Evolutionary conservation across 1,140 invertebrate genomes (phyloP), one percentile per base, ranked within the genome.

Genomic region (Leptinotarsa lineolata): DNA sequence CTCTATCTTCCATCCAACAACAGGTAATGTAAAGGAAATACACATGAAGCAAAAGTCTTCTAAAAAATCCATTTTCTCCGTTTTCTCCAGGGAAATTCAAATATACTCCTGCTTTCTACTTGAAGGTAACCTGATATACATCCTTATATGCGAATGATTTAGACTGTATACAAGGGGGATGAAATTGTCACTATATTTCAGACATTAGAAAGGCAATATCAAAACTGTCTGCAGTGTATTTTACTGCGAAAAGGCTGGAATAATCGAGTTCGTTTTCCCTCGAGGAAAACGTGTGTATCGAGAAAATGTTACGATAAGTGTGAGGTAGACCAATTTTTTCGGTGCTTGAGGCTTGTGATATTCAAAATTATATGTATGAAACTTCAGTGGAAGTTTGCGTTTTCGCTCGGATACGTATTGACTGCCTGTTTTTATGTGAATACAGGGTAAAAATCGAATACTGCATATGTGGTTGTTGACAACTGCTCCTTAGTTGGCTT

Each of bases 181-280:
- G 77, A 79, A 80, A 80, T 80, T 80, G 79, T 80, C 79, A 76
- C 76, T 74, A 79, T 78, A 79, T 78, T 77, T 80, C 73, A 79
- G 77, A 75, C 76, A 79, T 80, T 80, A 80, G 74, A 79, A 79
- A 77, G 71, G 74, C 74, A 77, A 80, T 80, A 77, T 77, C 76
- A 77, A 79, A 79, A 79, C 77, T 77, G 78, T 78, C 77, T 78
- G 64, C 78, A 75, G 58, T 70, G 72, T 79, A 77, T 79, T 79
- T 76, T 74, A 68, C 76, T 67, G 58, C 64, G 20, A 46, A 77
- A 72, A 69, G 70, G 64, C 70, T 65, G 72, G 74, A 77, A 76
- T 77, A 77, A 79, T 79, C 72, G 78, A 79, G 72, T 76, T 45
- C 58, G 48, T 74, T 75, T 73, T 76, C 73, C 78, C 74, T 68